Conservation (phyloP, 2,797 vertebrate species). For the Etheostoma nigrum region DNA sequence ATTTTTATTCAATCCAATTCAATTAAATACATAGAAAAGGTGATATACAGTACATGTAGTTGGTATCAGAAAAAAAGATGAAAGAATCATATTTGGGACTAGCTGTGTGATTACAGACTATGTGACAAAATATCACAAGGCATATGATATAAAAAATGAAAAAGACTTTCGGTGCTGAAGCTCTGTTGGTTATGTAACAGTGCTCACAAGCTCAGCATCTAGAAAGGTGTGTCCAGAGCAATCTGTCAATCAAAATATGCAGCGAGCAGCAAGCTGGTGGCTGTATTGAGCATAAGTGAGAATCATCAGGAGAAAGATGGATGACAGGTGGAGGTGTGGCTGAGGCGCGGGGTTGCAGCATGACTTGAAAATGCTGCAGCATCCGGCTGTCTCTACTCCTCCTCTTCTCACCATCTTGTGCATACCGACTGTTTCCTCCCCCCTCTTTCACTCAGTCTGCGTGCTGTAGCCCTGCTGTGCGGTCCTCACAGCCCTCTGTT, state of each 20-base stretch:
- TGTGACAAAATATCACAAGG: conserved; percentile 30
- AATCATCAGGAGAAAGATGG: conserved; percentile 47
- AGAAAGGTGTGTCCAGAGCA: conserved; percentile 56
- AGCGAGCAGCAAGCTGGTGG: conserved; percentile 44
- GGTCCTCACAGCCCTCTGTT: conserved; percentile 67
- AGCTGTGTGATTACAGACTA: conserved; percentile 33
- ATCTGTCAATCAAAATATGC: conserved; percentile 64
- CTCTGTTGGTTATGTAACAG: conserved; percentile 59
- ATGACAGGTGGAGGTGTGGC: conserved; percentile 55
- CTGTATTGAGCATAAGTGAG: conserved; percentile 40
- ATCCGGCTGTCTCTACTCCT: conserved; percentile 76
- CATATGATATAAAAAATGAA: conserved; percentile 25
- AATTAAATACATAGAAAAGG: not conserved
- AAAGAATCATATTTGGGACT: not conserved
- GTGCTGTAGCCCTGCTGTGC: conserved; percentile 69
- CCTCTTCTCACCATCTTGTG: conserved; percentile 63
- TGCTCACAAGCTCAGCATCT: conserved; percentile 41
- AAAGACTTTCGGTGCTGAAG: conserved; percentile 12
- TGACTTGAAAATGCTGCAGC: conserved; percentile 85
- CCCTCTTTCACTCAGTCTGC: conserved; percentile 69
- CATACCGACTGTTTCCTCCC: conserved; percentile 53
- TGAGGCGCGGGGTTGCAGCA: conserved; percentile 68
- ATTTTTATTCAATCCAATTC: not conserved
- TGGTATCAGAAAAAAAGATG: not conserved
- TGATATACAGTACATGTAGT: not conserved